Evolutionary conservation across 2,797 vertebrate genomes (phyloP).

Genomic region (Holocentrus rufus): DNA sequence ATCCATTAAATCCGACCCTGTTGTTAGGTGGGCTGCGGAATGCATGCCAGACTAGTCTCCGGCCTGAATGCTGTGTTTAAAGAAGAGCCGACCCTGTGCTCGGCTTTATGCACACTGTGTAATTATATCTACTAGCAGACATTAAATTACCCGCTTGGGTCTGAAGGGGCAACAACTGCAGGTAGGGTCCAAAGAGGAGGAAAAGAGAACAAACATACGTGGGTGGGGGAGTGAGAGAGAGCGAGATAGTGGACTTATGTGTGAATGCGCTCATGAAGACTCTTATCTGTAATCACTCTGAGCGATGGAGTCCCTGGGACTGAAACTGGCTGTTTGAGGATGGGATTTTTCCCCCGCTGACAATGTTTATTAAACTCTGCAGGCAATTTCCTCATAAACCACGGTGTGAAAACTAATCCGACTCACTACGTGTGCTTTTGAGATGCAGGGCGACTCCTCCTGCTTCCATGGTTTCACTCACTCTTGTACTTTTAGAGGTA

Average conservation of each 20-base stretch:
- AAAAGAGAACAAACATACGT: conserved; percentile 26
- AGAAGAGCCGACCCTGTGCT: conserved; percentile 42
- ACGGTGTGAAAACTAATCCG: not conserved
- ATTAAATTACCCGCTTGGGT: conserved; percentile 75
- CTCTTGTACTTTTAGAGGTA: too few species aligned
- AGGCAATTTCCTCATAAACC: conserved; percentile 19
- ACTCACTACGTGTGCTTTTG: too few species aligned
- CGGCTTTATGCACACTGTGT: conserved; percentile 50
- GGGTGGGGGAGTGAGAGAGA: not conserved
- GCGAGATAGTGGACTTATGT: not conserved
- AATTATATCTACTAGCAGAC: conserved; percentile 77
- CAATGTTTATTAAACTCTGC: conserved; percentile 22
- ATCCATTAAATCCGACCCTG: conserved; percentile 64
- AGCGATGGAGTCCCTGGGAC: not conserved
- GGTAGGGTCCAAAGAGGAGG: conserved; percentile 50
- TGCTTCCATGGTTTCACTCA: too few species aligned
- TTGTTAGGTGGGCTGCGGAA: conserved; percentile 68
- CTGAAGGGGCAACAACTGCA: conserved; percentile 60
- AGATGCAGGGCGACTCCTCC: too few species aligned
- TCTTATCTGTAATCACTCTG: conserved; percentile 27
- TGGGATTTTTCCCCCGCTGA: conserved; percentile 34
- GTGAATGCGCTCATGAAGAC: conserved; percentile 8
- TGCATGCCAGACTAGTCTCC: conserved; percentile 61
- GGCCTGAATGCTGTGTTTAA: conserved; percentile 65
- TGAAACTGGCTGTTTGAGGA: conserved; percentile 1